Base-by-base conservation (phyloP, 2,113 vertebrate genomes). In the Hippocampus abdominalis region DNA sequence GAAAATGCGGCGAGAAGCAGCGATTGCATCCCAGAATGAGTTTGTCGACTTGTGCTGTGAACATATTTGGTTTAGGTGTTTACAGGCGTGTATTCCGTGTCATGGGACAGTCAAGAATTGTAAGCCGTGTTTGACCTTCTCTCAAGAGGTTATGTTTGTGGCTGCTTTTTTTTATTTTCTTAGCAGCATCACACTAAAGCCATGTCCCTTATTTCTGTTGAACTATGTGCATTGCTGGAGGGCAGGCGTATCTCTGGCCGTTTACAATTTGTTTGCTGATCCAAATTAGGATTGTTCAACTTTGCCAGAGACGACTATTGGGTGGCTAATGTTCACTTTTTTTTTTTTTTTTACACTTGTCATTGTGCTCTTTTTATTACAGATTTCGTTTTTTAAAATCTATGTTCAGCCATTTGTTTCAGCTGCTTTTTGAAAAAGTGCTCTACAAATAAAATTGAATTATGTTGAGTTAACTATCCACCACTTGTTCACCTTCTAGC, bases 11-110 rank as follows among this genome's bases (percentile, higher is more conserved):
- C 61, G 65, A 29, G 29, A 51, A 46, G 23, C 49, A 42, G 62
- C 40, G 27, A 56, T 51, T 65, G 39, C 69, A 25, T 71, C 69
- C 42, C 32, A 71, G 46, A 62, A 62, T 51, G 21, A 40, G 60
- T 66, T 71, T 77, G 69, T 68, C 62, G 76, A 25, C 73, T 40
- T 56, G 51, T 27, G 25, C 56, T 67, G 36, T 23, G 36, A 40
- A 63, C 20, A 40, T 40, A 39, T 18, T 36, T 20, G 61, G 3
- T 12, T 40, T 61, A 18, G 10, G 59, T 61, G 59, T 36, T 39
- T 63, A n/a, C 20, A 63, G 2, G 20, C 20, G 51, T 70, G 64
- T 75, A 39, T 66, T 72, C 29, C 27, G 32, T 63, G 59, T 66
- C 54, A 21, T 32, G 36, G 54, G 25, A 27, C n/a, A 25, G 23